Conservation (phyloP, 2,888 invertebrate genomes). For the Tipula helvola region DNA sequence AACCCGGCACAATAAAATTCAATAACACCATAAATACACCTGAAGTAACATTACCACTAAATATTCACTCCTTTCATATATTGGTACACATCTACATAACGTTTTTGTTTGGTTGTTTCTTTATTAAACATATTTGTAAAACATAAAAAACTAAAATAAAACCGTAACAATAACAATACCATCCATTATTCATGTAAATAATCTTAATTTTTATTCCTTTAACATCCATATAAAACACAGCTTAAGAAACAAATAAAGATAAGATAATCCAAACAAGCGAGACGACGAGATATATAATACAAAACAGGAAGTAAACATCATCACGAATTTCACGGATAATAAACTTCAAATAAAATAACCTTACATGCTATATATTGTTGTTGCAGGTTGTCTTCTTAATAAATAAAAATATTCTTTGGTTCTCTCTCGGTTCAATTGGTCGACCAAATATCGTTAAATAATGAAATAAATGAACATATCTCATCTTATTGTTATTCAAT, state of each 20-base stretch:
- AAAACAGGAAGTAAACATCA: constrained; percentile 8
- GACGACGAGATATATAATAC: not conserved
- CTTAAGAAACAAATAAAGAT: not conserved
- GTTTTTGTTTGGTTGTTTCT: not conserved
- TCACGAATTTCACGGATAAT: constrained; percentile 9
- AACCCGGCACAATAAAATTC: not conserved
- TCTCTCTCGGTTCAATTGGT: not conserved
- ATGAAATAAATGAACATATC: not conserved
- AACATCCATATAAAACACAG: not conserved
- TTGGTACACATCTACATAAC: not conserved
- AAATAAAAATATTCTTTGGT: not conserved
- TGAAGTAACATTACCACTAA: not conserved
- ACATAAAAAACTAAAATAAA: not conserved
- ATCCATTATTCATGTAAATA: not conserved
- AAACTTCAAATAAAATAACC: not conserved
- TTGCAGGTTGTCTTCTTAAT: not conserved
- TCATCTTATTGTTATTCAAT: not conserved
- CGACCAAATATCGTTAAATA: not conserved
- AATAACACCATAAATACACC: not conserved
- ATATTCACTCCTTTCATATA: not conserved
- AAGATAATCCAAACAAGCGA: not conserved
- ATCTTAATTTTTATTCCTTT: not conserved
- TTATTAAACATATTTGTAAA: not conserved
- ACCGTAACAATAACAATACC: constrained; percentile 4
- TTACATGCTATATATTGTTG: not conserved